Conservation (phyloP, 2,888 invertebrate genomes). For the Oscheius sp. region DNA sequence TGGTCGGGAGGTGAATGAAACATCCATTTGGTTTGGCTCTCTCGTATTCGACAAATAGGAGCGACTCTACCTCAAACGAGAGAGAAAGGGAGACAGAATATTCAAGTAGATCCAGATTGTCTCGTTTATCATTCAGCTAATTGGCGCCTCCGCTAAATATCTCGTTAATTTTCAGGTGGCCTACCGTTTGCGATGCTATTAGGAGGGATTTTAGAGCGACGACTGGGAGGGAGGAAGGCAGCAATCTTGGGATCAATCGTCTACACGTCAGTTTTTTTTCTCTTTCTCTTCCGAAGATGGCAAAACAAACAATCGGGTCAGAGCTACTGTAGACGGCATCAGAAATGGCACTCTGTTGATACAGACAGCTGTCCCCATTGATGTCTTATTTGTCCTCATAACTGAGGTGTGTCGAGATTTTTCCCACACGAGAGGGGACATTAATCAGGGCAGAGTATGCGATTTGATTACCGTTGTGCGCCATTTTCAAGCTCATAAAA, state of each 20-base stretch:
- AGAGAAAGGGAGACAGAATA: neutral
- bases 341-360: constrained; percentile 20
- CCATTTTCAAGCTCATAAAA: constrained; percentile 16
- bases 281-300: neutral
- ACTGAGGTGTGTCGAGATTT: neutral
- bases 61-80: neutral
- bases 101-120: constrained; percentile 7
- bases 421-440: neutral
- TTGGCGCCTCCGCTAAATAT: neutral
- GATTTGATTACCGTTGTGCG: constrained; percentile 12
- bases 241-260: constrained; percentile 54
- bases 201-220: constrained; percentile 61
- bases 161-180: constrained; percentile 51
- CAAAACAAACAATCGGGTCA: neutral
- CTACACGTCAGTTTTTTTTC: constrained; percentile 56
- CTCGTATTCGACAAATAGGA: constrained; percentile 13
- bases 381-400: constrained; percentile 5
- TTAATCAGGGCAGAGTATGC: constrained; percentile 17
- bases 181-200: constrained; percentile 66
- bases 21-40: constrained; percentile 14
- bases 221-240: constrained; percentile 59
- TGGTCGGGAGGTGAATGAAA: constrained; percentile 15
- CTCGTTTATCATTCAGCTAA: constrained; percentile 16
- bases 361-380: constrained; percentile 25
- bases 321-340: constrained; percentile 13